Evolutionary conservation across 2,888 invertebrate species (phyloP), one percentile per base, ranked within the genome.

Genomic region (Amphipoea lucens): DNA sequence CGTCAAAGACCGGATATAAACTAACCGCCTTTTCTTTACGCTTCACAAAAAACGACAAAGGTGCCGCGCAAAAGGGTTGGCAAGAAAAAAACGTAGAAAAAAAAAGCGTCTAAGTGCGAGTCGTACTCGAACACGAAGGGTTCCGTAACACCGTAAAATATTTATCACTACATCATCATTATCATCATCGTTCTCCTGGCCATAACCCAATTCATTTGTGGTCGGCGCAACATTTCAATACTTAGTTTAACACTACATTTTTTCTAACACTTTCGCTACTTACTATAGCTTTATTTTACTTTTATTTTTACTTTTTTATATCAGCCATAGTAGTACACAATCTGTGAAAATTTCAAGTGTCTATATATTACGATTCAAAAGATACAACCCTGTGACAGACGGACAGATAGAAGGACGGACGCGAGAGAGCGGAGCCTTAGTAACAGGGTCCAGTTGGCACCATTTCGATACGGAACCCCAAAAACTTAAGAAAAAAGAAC

Each of bases 1-100:
- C 91, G 95, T 95, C 95, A 96, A 95, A 94, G 93, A 89, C 96
- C 96, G 97, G 97, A 97, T 96, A 97, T 96, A 97, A 97, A 97
- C 97, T 96, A 95, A 96, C 96, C 97, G 97, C 97, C 97, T 96
- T 96, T 97, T 97, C 96, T 96, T 97, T 96, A 93, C 97, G 95
- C 96, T 93, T 91, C 89, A 88, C 92, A 94, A 92, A 94, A 91
- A 92, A 94, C 92, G 88, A 95, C 94, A 95, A 95, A 94, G 93
- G 93, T 93, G 93, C 93, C 94, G 94, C 94, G 94, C 74, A 92
- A 94, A 96, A 94, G 94, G 95, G 95, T 94, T 94, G 90, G 88
- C 87, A 90, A 93, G 89, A 94, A 94, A 94, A 94, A 94, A 93
- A 77, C 40, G n/a, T 40, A 65, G 57, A 63, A 74, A 86, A 86